Conservation (phyloP, 23 tunicate species). For the Clavelina lepadiformis region DNA sequence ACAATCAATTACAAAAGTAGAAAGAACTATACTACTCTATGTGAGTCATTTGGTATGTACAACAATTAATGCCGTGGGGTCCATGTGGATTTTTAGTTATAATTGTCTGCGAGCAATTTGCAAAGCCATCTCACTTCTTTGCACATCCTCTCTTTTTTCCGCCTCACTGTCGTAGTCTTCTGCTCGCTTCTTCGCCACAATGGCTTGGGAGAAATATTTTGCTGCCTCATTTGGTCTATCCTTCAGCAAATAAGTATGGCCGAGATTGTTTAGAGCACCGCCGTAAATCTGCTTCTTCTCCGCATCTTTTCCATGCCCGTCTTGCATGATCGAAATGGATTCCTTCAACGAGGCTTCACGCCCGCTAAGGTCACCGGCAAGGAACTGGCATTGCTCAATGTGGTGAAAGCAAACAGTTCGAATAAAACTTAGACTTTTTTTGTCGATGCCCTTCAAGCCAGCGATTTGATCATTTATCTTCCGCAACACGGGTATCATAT, state of each 20-base stretch:
- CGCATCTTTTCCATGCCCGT: constrained; percentile 3
- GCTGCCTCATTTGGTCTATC: constrained; percentile 9
- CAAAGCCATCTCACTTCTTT: constrained; percentile 1
- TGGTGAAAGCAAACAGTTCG: constrained; percentile 2
- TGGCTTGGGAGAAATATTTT: constrained; percentile 10
- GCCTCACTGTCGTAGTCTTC: constrained; percentile 11
- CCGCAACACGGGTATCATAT: constrained; percentile 12
- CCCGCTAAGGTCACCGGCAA: not conserved
- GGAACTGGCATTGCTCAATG: not conserved
- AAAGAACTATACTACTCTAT: too few relatives aligned
- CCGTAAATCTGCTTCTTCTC: constrained; percentile 16
- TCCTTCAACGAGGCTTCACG: constrained; percentile 1
- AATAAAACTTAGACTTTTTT: not conserved
- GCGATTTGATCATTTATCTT: constrained; percentile 5
- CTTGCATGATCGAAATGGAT: constrained; percentile 1
- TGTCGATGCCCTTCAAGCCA: not conserved
- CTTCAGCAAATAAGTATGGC: constrained; percentile 11
- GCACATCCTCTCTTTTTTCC: constrained; percentile 18
- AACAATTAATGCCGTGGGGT: too few relatives aligned
- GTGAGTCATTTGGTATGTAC: too few relatives aligned
- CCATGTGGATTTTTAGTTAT: too few relatives aligned
- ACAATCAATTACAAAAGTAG: too few relatives aligned
- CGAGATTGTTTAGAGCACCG: constrained; percentile 22
- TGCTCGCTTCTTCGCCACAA: constrained; percentile 21
- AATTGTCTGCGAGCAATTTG: not conserved